phyloP scores from a whole-genome alignment of 2,113 vertebrate species.

The Eulemur macaco region DNA sequence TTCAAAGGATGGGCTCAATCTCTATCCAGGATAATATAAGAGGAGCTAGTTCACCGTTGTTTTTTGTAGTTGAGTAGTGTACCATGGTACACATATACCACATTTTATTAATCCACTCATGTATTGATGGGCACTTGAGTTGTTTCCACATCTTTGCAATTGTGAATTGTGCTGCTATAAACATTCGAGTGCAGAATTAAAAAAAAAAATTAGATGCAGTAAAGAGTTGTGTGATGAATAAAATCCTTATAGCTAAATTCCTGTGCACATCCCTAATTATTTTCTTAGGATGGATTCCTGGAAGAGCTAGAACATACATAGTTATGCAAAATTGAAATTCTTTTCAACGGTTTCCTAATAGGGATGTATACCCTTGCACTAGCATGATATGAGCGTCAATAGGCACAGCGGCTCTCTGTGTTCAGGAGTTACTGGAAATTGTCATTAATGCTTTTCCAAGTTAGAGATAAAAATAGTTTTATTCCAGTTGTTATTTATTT shows the following conservation, averaged over 20 bases:
- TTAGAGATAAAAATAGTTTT: background rate
- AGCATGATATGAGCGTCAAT: fast-evolving
- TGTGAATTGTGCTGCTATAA: no score
- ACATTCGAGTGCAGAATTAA: no score
- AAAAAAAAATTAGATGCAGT: background rate
- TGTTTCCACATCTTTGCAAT: no score
- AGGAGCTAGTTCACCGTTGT: no score
- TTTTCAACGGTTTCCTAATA: background rate
- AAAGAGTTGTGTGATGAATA: background rate
- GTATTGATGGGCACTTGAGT: no score
- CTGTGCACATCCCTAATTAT: background rate
- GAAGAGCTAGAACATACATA: background rate
- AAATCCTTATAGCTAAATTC: background rate
- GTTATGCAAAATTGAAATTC: background rate
- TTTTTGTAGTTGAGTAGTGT: no score
- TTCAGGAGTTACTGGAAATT: background rate
- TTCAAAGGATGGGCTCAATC: no score
- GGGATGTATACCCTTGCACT: background rate
- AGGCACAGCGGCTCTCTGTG: fast-evolving
- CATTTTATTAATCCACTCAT: no score
- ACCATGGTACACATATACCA: no score
- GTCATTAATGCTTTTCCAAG: background rate
- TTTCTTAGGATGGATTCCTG: background rate
- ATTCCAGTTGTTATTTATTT: background rate
- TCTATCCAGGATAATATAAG: no score